Base-by-base conservation (phyloP, 2,888 invertebrate genomes). In the Blastobasis adustella region DNA sequence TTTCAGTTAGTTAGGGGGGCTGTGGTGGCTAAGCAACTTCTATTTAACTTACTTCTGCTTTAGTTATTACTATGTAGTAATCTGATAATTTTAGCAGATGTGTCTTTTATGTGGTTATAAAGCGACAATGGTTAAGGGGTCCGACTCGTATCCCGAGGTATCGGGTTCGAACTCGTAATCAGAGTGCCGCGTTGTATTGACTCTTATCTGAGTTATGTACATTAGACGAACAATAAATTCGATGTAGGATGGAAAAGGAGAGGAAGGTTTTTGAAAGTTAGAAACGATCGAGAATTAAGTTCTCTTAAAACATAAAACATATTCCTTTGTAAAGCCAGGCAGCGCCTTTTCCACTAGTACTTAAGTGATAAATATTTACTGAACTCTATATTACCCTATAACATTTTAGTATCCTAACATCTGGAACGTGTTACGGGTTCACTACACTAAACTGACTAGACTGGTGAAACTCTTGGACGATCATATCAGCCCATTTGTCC, bases 371-470 rank as follows among this genome's bases (percentile, higher is more conserved):
- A 1, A 10, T 44, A 44, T 10, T 44, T n/a, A 10, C 6, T 10
- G 40, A 47, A 38, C 6, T 37, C 8, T 47, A 37, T 43, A 40
- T 40, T 47, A 10, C 39, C 8, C 44, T 40, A 49, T 23, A 8
- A 47, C 8, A 23, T 46, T 54, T 47, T 50, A 54, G 54, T 47
- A 46, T 23, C 54, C 52, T 42, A 46, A 23, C 10, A 48, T 54
- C n/a, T 54, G 54, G 52, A 50, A 46, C 40, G 49, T 51, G 6
- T n/a, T 54, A 7, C 43, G 51, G 23, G 7, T 38, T 0, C 51
- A 54, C 36, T 51, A 51, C 10, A 54, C 51, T 4, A 54, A 47
- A 38, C 36, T 54, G 5, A 47, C 49, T 1, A 7, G 45, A 39
- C 38, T 51, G 7, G 49, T 49, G 6, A 49, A 41, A 42, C 7